Evolutionary conservation across 2,113 vertebrate genomes (phyloP).

Genomic region (Meles meles): DNA sequence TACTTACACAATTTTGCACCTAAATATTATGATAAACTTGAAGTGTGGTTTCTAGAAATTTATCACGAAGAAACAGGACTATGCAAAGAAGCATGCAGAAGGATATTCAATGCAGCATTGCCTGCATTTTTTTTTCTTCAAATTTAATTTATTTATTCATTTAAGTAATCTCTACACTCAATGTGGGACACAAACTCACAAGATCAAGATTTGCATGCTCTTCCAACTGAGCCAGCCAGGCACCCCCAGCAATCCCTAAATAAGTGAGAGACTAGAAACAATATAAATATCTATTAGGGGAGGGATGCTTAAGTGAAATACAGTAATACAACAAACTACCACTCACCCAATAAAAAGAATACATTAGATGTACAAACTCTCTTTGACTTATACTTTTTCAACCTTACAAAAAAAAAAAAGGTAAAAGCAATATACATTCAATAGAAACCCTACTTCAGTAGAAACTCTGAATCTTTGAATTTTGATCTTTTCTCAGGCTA

Average conservation of each 20-base stretch:
- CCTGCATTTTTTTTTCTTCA: not conserved
- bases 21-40: not conserved
- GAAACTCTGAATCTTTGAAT: not conserved
- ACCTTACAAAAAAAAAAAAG: not conserved
- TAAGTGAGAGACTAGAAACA: not conserved
- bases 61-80: not conserved
- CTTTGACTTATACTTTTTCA: not conserved
- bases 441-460: not conserved
- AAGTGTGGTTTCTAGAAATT: not conserved
- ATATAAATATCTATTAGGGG: not conserved
- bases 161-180: not conserved
- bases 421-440: not conserved
- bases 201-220: not conserved
- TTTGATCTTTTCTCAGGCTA: not conserved
- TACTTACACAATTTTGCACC: not conserved
- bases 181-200: not conserved
- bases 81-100: not conserved
- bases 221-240: not conserved
- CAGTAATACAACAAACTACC: not conserved
- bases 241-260: not conserved
- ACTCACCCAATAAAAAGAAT: not conserved
- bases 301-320: not conserved
- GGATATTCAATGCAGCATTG: not conserved
- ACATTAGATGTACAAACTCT: not conserved
- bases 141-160: not conserved